Evolutionary conservation across 2,888 invertebrate genomes (phyloP).

Genomic region (Tiphia femorata): DNA sequence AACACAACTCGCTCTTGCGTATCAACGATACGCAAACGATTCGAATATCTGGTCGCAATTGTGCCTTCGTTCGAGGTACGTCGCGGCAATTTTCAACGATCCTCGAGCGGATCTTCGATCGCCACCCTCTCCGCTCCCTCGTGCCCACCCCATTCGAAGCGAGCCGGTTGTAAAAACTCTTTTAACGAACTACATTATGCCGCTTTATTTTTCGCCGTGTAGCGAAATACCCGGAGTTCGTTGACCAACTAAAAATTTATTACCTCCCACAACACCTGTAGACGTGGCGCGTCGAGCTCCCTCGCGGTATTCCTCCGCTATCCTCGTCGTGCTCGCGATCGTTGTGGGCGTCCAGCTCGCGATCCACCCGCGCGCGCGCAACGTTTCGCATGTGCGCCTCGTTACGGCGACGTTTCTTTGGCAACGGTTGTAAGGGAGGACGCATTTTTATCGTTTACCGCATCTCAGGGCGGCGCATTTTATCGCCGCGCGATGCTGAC

Average conservation of each 20-base stretch:
- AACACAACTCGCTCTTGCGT: no score
- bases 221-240: background rate
- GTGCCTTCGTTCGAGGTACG: no score
- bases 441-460: slow-evolving; percentile 22
- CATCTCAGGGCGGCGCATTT: slow-evolving; percentile 9
- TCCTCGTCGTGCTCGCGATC: background rate
- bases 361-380: background rate
- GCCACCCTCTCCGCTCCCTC: background rate
- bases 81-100: no score
- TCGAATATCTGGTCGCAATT: no score
- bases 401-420: slow-evolving; percentile 1
- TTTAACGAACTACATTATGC: background rate
- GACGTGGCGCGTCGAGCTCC: slow-evolving; percentile 7
- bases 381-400: background rate
- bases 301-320: no score
- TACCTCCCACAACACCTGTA: no score
- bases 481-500: slow-evolving; percentile 13
- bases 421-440: slow-evolving; percentile 4
- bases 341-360: background rate
- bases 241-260: slow-evolving; percentile 30
- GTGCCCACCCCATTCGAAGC: no score
- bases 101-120: no score
- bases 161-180: background rate
- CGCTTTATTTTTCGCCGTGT: slow-evolving; percentile 3
- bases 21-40: no score